These are phyloP conservation scores for Latrodectus geometricus DNA, from an alignment of 1,140 invertebrate genomes.

Conservation along the genomic window DNA sequence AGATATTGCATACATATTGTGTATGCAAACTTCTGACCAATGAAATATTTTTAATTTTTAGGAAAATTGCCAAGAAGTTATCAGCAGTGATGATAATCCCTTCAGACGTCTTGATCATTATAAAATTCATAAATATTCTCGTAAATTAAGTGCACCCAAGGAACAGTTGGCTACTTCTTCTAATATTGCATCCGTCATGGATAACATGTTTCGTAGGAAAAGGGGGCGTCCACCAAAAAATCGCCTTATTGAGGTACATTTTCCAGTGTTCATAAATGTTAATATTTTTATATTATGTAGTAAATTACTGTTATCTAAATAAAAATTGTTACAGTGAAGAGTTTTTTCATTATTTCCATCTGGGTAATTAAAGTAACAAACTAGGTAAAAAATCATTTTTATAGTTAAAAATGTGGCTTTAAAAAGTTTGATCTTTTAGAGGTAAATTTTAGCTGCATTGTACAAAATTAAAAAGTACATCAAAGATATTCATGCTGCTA, in stretches of 20 bases:
- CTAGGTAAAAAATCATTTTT: too few relatives aligned
- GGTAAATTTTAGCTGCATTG: too few relatives aligned
- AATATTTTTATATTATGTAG: too few relatives aligned
- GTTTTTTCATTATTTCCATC: too few relatives aligned
- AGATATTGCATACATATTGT: not conserved
- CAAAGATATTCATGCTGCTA: too few relatives aligned
- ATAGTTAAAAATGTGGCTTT: too few relatives aligned
- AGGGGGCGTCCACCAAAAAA: slow-evolving; percentile 92
- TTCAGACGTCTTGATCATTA: slow-evolving; percentile 90
- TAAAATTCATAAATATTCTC: slow-evolving; percentile 83
- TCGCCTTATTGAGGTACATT: slow-evolving; percentile 81
- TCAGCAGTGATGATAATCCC: slow-evolving; percentile 84
- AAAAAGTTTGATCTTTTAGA: too few relatives aligned
- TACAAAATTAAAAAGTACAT: too few relatives aligned
- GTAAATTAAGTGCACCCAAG: slow-evolving; percentile 73
- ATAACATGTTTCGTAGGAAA: slow-evolving; percentile 86
- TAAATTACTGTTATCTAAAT: too few relatives aligned
- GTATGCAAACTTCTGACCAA: slow-evolving; percentile 1
- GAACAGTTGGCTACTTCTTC: slow-evolving; percentile 64
- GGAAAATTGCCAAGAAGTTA: slow-evolving; percentile 88
- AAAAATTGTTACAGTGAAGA: too few relatives aligned
- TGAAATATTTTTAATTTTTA: slow-evolving; percentile 68
- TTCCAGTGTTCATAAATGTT: too few relatives aligned
- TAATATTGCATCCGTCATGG: slow-evolving; percentile 75
- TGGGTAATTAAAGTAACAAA: too few relatives aligned